Conservation (phyloP, 1,140 invertebrate species). For the Neodiprion fabricii region DNA sequence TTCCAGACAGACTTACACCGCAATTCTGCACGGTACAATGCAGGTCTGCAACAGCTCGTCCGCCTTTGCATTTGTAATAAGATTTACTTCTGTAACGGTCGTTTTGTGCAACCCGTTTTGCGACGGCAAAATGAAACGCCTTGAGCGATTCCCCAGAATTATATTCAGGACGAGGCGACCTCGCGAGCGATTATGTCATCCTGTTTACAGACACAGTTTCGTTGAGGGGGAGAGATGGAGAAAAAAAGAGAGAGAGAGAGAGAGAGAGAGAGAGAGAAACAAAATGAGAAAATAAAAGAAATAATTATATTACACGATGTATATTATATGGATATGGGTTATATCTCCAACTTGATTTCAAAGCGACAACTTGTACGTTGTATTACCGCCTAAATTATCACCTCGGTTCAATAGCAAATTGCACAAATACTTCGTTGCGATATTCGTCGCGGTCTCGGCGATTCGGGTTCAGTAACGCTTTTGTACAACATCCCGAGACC, state of each 20-base stretch:
- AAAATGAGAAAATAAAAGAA: background rate
- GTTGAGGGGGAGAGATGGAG: background rate
- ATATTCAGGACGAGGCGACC: slow-evolving; percentile 4
- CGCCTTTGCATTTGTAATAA: background rate
- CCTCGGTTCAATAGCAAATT: background rate
- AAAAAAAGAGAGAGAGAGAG: background rate
- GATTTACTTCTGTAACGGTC: background rate
- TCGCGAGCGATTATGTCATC: slow-evolving; percentile 4
- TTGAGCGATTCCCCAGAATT: background rate
- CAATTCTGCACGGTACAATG: background rate
- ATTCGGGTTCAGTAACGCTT: background rate
- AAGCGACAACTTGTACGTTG: no score
- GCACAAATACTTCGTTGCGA: background rate
- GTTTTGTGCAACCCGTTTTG: background rate
- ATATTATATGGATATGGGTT: background rate
- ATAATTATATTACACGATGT: no score
- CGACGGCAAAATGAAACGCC: background rate
- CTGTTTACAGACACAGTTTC: background rate
- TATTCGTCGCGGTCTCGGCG: background rate
- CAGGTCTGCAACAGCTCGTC: background rate
- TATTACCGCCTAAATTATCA: background rate
- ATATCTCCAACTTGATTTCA: background rate
- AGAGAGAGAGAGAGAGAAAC: background rate
- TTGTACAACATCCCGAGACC: background rate
- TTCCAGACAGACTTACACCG: no score